These are phyloP conservation scores for Plecturocebus donacophilus DNA, from an alignment of 2,113 vertebrate species.

Conservation along the genomic window DNA sequence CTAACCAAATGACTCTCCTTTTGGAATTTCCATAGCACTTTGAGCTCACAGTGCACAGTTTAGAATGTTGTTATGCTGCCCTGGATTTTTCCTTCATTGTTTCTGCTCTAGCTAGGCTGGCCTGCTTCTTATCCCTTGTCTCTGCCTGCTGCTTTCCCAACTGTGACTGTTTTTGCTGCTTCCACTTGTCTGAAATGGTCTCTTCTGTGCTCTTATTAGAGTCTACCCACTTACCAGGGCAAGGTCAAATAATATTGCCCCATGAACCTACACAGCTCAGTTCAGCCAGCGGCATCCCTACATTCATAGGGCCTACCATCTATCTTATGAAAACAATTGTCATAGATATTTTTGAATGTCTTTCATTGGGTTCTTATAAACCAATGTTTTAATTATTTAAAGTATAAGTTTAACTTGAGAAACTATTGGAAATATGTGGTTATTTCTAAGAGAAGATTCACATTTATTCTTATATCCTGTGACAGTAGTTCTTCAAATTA, in stretches of 20 bases:
- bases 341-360: neutral
- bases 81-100: conserved; percentile 25
- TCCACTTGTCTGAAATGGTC: neutral
- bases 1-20: conserved; percentile 31
- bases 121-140: neutral
- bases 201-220: neutral
- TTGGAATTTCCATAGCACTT: conserved; percentile 40
- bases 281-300: neutral
- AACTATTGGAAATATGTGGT: neutral
- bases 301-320: neutral
- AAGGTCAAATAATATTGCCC: neutral
- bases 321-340: neutral
- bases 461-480: neutral
- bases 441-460: neutral
- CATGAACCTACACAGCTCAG: neutral
- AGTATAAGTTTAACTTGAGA: neutral
- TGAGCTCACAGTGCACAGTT: neutral
- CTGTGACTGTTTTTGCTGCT: neutral
- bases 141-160: neutral
- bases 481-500: neutral
- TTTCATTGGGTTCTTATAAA: neutral
- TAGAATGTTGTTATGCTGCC: neutral
- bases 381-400: conserved; percentile 9
- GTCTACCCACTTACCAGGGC: neutral
- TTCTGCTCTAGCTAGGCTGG: neutral